phyloP scores from a whole-genome alignment of 2,113 vertebrate species.

The Monarcha castaneiventris region DNA sequence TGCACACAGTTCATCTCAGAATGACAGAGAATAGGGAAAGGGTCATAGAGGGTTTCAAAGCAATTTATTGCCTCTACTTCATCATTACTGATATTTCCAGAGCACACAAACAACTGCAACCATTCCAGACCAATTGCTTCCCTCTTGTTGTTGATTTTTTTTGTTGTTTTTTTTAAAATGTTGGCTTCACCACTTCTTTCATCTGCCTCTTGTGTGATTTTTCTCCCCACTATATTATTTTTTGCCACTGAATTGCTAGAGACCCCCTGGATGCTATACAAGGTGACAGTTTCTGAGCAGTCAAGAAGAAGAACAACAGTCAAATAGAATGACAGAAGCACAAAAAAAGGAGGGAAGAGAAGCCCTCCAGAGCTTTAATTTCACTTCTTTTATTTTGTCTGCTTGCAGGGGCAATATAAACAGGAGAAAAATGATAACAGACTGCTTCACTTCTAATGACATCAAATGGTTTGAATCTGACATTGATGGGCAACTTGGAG shows the following conservation, averaged over 20 bases:
- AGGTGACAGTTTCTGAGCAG: neutral
- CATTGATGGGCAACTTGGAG: neutral
- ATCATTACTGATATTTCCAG: conserved; percentile 20
- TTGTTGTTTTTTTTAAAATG: neutral
- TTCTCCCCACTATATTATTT: neutral
- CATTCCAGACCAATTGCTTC: neutral
- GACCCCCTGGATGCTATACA: neutral
- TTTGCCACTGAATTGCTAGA: conserved; percentile 17
- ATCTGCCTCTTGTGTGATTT: neutral
- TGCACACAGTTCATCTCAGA: neutral
- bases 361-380: conserved; percentile 28
- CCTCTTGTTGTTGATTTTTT: neutral
- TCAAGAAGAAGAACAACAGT: conserved; percentile 1
- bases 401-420: conserved; percentile 1
- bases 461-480: neutral
- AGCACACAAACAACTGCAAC: neutral
- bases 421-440: neutral
- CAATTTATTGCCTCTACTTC: conserved; percentile 38
- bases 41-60: conserved; percentile 32
- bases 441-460: neutral
- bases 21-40: conserved; percentile 29
- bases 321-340: neutral
- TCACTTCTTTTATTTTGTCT: neutral
- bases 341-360: neutral
- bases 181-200: neutral